A percentile compares a stretch with the other conserved stretches of the same genome.
Evolutionary conservation across 2,888 invertebrate species (phyloP).

Genomic region (Sarcophaga variegata): DNA sequence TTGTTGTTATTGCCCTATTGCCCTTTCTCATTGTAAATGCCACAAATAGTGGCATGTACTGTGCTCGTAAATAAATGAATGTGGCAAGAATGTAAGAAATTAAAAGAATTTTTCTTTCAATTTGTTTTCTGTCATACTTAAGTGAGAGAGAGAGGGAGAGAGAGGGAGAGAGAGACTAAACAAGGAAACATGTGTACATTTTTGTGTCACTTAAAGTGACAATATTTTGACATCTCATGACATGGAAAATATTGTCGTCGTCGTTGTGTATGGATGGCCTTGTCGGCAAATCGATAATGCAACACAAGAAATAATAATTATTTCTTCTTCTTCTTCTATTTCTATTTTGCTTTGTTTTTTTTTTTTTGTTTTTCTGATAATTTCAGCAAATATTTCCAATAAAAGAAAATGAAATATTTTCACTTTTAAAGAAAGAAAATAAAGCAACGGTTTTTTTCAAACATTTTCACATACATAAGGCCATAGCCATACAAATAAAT

Average conservation of each 20-base stretch:
- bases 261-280: slow-evolving; percentile 40
- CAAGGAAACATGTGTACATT: background rate
- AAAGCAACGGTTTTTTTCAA: background rate
- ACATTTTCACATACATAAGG: too few relatives aligned
- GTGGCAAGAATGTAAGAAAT: slow-evolving; percentile 10
- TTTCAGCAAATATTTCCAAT: background rate
- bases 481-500: background rate
- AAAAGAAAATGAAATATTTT: background rate
- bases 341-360: too few relatives aligned
- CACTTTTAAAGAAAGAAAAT: background rate
- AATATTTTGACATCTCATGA: slow-evolving; percentile 66
- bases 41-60: background rate
- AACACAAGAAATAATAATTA: background rate
- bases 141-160: too few relatives aligned
- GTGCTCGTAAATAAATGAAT: background rate
- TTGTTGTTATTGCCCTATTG: background rate
- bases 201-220: slow-evolving; percentile 48
- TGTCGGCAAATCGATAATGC: slow-evolving; percentile 50
- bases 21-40: background rate
- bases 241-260: slow-evolving; percentile 15
- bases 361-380: too few relatives aligned
- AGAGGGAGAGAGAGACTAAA: background rate
- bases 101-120: background rate
- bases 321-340: too few relatives aligned
- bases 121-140: too few relatives aligned